phyloP scores from a whole-genome alignment of 2,797 vertebrate genomes.

The Schizothorax lantsangensis region DNA sequence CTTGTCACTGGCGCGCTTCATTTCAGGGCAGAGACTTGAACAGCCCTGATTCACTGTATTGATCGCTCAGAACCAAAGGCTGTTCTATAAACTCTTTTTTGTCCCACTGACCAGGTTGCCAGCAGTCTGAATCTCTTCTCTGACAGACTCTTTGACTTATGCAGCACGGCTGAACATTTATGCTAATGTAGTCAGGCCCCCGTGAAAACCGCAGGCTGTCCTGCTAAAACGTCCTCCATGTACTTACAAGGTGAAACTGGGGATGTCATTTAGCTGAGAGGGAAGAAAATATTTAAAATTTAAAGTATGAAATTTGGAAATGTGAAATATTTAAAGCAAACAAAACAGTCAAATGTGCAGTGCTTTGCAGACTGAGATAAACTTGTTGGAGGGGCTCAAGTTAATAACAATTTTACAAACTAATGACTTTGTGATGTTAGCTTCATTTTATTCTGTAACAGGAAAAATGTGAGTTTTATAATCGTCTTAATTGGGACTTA shows the following conservation, averaged over 20 bases:
- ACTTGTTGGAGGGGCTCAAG: background rate
- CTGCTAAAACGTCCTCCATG: conserved; percentile 40
- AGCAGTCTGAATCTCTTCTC: conserved; percentile 45
- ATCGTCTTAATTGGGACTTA: background rate
- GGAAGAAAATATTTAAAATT: background rate
- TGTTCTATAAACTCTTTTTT: conserved; percentile 18
- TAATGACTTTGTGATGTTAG: background rate
- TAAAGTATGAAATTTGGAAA: conserved; percentile 11
- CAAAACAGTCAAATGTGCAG: background rate
- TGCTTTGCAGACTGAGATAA: background rate
- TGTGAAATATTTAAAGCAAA: conserved; percentile 21
- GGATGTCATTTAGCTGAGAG: conserved; percentile 27
- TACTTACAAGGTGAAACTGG: conserved; percentile 39
- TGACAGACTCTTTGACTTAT: conserved; percentile 47
- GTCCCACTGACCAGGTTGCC: conserved; percentile 39
- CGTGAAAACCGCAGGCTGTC: conserved; percentile 48
- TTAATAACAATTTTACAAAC: too few relatives aligned
- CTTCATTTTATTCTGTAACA: background rate
- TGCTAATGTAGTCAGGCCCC: conserved; percentile 52
- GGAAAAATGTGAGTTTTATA: background rate
- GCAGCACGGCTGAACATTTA: conserved; percentile 30
- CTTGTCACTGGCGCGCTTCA: background rate
- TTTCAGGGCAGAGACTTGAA: conserved; percentile 18
- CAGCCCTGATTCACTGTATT: conserved; percentile 10
- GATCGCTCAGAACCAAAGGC: conserved; percentile 40